A percentile compares a stretch with the other conserved stretches of the same genome.
phyloP scores from a whole-genome alignment of 2,888 invertebrate species.

The Ophion ventricosus region DNA sequence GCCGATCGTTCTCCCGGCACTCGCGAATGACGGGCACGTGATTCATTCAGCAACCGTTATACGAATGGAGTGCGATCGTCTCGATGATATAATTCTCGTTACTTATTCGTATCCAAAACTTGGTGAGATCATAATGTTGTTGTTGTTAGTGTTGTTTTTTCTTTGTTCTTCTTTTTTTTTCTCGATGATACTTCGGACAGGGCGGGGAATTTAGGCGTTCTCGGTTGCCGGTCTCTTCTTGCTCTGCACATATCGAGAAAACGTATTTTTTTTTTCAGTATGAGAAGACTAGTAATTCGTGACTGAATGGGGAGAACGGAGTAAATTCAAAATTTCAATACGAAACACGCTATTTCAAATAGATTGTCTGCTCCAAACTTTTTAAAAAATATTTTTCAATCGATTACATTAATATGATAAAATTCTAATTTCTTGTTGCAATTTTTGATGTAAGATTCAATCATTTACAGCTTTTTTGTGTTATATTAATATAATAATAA shows the following conservation, averaged over 20 bases:
- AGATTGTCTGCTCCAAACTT: background rate
- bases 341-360: background rate
- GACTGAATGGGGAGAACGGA: background rate
- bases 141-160: background rate
- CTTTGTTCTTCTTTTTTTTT: conserved; percentile 21
- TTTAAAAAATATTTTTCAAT: background rate
- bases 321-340: background rate
- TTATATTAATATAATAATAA: no score
- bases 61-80: conserved; percentile 4
- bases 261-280: background rate
- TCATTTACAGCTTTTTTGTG: no score
- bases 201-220: conserved; percentile 74
- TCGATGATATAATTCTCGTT: conserved; percentile 6
- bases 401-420: background rate
- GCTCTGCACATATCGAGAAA: conserved; percentile 71
- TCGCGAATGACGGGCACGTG: background rate
- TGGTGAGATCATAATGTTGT: conserved; percentile 53
- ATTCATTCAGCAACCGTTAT: background rate
- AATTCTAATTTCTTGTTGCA: no score
- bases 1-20: background rate
- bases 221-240: conserved; percentile 79
- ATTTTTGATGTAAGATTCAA: no score
- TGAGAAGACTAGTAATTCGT: background rate
- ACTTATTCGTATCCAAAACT: conserved; percentile 33
- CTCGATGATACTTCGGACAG: background rate